Conservation (phyloP, 2,797 vertebrate genomes). For the Columba guinea region DNA sequence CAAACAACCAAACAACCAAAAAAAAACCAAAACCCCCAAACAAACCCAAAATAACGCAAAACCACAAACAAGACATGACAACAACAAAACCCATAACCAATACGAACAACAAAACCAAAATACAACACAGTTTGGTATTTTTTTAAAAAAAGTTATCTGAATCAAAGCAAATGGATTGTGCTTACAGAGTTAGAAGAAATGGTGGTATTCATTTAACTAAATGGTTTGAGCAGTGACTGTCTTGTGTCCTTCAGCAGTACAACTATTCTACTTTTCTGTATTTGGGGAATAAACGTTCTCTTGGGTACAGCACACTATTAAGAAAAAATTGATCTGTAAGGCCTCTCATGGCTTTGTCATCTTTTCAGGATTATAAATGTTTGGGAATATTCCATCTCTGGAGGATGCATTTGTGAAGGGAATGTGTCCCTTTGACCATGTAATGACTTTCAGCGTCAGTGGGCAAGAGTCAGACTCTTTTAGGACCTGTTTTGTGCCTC, state of each 20-base stretch:
- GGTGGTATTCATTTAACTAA: not conserved
- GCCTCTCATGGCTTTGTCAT: not conserved
- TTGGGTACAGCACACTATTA: not conserved
- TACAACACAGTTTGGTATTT: not conserved
- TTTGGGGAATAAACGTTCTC: not conserved
- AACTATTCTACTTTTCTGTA: not conserved
- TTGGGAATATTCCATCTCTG: not conserved
- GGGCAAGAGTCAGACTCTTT: not conserved
- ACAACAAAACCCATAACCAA: too few species aligned
- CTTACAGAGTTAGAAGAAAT: not conserved
- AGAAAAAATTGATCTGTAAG: not conserved
- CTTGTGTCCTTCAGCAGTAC: not conserved
- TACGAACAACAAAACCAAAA: too few species aligned
- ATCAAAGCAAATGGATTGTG: not conserved
- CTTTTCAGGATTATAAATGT: not conserved
- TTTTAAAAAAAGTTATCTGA: not conserved
- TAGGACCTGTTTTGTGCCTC: not conserved
- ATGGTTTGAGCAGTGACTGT: not conserved
- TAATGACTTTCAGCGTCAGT: accelerated
- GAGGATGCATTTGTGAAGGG: not conserved
- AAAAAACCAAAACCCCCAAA: too few species aligned
- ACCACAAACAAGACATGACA: too few species aligned
- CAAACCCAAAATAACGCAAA: too few species aligned
- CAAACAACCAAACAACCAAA: too few species aligned
- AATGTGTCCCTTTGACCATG: accelerated